Evolutionary conservation across 2,797 vertebrate genomes (phyloP).

Genomic region (Pipistrellus kuhlii): DNA sequence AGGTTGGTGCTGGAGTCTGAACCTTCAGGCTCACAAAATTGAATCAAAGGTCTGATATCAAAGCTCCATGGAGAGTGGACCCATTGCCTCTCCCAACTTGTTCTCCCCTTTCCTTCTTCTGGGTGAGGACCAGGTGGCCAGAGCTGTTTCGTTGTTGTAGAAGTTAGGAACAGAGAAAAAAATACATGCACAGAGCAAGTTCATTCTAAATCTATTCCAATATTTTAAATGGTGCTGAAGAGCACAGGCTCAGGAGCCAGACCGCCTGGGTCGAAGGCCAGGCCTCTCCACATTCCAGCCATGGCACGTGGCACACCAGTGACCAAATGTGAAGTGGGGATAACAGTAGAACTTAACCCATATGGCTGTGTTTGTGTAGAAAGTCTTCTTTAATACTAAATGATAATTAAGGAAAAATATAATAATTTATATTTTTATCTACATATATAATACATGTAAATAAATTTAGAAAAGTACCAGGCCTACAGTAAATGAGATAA

Average conservation of each 20-base stretch:
- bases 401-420: background rate
- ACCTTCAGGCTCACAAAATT: background rate
- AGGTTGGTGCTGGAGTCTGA: background rate
- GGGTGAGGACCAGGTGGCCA: background rate
- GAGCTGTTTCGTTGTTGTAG: background rate
- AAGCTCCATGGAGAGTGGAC: background rate
- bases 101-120: background rate
- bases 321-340: background rate
- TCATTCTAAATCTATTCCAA: background rate
- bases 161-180: background rate
- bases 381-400: background rate
- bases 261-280: background rate
- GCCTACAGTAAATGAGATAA: background rate
- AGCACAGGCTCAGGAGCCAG: background rate
- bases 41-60: background rate
- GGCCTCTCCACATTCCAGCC: background rate
- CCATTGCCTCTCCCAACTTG: accelerated
- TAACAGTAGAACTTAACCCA: background rate
- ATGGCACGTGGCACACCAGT: background rate
- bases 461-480: background rate
- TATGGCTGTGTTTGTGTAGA: background rate
- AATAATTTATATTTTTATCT: background rate
- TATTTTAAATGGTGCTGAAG: background rate
- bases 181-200: background rate
- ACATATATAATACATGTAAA: background rate